Evolutionary conservation across 2,113 vertebrate genomes (phyloP).

Genomic region (Pontoporia blainvillei): DNA sequence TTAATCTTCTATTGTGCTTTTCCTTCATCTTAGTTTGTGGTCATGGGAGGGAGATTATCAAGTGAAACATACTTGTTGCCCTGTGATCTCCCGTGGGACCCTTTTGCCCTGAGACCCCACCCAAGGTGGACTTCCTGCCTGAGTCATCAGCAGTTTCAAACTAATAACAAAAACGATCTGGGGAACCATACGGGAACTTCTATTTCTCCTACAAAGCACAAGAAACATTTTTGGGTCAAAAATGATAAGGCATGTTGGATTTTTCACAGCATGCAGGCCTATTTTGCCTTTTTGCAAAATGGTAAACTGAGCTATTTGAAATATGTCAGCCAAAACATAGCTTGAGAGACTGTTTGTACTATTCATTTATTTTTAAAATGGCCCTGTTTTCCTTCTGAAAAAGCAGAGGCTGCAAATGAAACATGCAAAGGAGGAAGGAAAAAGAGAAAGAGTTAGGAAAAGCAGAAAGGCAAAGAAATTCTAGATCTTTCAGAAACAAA

Average conservation of each 20-base stretch:
- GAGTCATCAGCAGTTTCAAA: neutral
- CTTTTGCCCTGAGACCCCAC: neutral
- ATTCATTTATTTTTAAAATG: neutral
- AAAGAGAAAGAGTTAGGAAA: neutral
- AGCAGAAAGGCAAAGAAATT: neutral
- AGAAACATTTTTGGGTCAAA: neutral
- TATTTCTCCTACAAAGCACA: neutral
- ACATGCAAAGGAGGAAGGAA: neutral
- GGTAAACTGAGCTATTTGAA: neutral
- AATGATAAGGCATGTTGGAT: neutral
- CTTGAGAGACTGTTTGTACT: neutral
- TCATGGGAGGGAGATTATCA: neutral
- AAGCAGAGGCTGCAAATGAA: neutral
- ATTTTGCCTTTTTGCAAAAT: constrained; percentile 7
- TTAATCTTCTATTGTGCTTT: neutral
- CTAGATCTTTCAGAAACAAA: neutral
- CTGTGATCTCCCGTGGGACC: neutral
- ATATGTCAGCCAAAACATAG: neutral
- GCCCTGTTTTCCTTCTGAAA: neutral
- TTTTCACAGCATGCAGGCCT: neutral
- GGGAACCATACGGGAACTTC: neutral
- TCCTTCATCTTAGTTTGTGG: neutral
- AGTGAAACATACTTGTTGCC: neutral
- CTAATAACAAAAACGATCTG: neutral
- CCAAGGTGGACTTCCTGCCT: neutral